phyloP scores from a whole-genome alignment of 2,797 vertebrate species.

The Triplophysa bombifrons region DNA sequence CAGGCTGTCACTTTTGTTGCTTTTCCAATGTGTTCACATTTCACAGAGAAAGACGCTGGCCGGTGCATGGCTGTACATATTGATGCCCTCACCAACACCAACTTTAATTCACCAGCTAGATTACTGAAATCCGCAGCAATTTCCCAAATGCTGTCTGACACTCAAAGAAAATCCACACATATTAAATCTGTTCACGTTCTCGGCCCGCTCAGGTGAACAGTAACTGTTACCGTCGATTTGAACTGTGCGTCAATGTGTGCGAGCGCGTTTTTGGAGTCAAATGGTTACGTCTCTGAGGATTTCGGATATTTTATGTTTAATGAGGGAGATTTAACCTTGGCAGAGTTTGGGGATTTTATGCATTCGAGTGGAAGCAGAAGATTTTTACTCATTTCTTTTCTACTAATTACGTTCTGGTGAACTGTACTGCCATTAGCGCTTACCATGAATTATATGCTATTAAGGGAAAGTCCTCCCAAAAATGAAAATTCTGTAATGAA shows the following conservation, averaged over 20 bases:
- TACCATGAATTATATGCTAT: not conserved
- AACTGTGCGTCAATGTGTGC: slow-evolving; percentile 20
- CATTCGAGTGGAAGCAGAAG: slow-evolving; percentile 7
- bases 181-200: slow-evolving; percentile 55
- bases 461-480: not conserved
- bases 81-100: slow-evolving; percentile 39
- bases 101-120: slow-evolving; percentile 54
- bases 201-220: slow-evolving; percentile 32
- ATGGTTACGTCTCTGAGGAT: slow-evolving; percentile 7
- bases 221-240: slow-evolving; percentile 40
- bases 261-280: slow-evolving; percentile 5
- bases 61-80: slow-evolving; percentile 31
- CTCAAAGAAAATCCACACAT: slow-evolving; percentile 57
- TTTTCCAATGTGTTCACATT: slow-evolving; percentile 24
- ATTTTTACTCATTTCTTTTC: not conserved
- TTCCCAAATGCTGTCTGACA: slow-evolving; percentile 46
- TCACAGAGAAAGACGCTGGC: slow-evolving; percentile 19
- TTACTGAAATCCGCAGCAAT: slow-evolving; percentile 58
- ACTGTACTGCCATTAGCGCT: not conserved
- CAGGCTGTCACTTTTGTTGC: slow-evolving; percentile 5
- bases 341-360: slow-evolving; percentile 15
- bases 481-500: not conserved
- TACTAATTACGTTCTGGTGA: slow-evolving; percentile 7
- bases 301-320: slow-evolving; percentile 24
- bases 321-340: slow-evolving; percentile 23